phyloP scores from a whole-genome alignment of 2,113 vertebrate species.

The Phaethornis superciliosus region DNA sequence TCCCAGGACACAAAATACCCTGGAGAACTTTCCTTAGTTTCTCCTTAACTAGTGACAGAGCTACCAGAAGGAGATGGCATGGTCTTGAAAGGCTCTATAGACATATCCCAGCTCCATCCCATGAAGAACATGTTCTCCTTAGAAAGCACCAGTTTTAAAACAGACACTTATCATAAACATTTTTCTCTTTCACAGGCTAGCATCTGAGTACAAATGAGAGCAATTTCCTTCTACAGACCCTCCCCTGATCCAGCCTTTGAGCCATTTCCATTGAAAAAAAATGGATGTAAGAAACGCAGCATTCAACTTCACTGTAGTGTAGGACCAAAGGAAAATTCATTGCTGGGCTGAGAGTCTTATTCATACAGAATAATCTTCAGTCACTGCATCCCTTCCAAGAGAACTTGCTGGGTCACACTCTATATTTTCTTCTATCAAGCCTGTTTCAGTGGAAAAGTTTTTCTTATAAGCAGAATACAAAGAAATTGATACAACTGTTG shows the following conservation, averaged over 20 bases:
- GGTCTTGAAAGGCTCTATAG: background rate
- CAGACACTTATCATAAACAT: background rate
- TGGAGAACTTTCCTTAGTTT: background rate
- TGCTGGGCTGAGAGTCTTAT: background rate
- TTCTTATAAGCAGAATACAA: background rate
- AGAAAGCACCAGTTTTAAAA: background rate
- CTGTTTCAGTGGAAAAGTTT: background rate
- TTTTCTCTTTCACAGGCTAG: background rate
- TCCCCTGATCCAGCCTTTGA: background rate
- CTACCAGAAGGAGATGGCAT: background rate
- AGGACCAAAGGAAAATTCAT: background rate
- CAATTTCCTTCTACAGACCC: background rate
- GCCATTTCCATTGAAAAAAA: background rate
- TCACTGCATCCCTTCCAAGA: background rate
- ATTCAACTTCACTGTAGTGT: background rate
- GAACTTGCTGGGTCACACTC: background rate
- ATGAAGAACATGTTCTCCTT: background rate
- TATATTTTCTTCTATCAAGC: background rate
- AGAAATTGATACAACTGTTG: background rate
- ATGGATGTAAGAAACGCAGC: background rate
- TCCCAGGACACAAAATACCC: background rate
- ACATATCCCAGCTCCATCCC: background rate
- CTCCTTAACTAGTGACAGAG: background rate
- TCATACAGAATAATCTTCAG: background rate
- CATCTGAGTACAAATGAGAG: background rate